A percentile compares a stretch with the other conserved stretches of the same genome.
Conservation (phyloP, 2,113 vertebrate species). For the Aegypius monachus region DNA sequence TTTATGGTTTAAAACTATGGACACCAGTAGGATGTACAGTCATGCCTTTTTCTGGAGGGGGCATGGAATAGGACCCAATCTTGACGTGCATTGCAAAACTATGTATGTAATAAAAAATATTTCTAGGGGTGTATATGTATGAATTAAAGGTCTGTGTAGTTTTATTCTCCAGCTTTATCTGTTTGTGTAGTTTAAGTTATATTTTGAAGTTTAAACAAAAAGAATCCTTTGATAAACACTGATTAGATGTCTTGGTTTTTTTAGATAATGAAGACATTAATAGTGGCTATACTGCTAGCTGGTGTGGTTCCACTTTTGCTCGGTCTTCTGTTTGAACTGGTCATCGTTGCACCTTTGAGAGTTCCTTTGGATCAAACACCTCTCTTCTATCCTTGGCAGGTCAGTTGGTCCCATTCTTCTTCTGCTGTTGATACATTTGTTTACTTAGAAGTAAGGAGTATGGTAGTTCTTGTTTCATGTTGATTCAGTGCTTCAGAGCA, state of each 20-base stretch:
- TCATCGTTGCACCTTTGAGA: slow-evolving; percentile 93
- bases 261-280: slow-evolving; percentile 96
- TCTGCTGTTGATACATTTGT: background rate
- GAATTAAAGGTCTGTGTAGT: background rate
- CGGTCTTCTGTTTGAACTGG: slow-evolving; percentile 93
- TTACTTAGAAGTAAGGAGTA: background rate
- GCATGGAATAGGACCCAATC: background rate
- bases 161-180: background rate
- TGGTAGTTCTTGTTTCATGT: background rate
- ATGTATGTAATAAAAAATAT: background rate
- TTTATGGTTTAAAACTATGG: background rate
- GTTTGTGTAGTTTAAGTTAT: background rate
- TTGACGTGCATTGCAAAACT: background rate
- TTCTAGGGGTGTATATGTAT: background rate
- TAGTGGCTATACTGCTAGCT: slow-evolving; percentile 91
- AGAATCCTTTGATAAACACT: background rate
- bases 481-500: background rate
- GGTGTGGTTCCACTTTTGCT: slow-evolving; percentile 93
- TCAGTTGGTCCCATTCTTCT: slow-evolving; percentile 43
- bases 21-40: background rate
- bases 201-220: background rate
- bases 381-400: slow-evolving; percentile 99
- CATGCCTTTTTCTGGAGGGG: background rate
- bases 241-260: background rate
- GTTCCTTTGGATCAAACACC: slow-evolving; percentile 98